Evolutionary conservation across 2,888 invertebrate species (phyloP).

Genomic region (Eustalomyia histrio): DNA sequence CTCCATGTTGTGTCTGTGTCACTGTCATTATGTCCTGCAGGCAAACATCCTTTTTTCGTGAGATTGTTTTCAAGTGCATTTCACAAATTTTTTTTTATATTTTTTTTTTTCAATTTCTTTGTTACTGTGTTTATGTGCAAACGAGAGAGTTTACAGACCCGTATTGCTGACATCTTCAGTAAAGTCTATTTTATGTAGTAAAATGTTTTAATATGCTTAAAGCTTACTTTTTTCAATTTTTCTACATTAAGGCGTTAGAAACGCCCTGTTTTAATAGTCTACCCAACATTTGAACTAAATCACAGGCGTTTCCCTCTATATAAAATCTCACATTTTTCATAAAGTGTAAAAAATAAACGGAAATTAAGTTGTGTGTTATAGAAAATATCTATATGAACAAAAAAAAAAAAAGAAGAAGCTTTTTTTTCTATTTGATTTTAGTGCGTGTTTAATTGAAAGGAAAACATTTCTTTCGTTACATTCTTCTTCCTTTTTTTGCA

Average conservation of each 20-base stretch:
- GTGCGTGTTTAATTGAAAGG: slow-evolving; percentile 71
- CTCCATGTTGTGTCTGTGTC: slow-evolving; percentile 55
- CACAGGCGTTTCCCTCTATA: slow-evolving; percentile 50
- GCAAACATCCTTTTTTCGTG: slow-evolving; percentile 56
- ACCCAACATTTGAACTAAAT: slow-evolving; percentile 26
- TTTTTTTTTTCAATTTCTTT: slow-evolving; percentile 53
- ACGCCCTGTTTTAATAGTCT: slow-evolving; percentile 47
- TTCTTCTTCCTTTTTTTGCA: slow-evolving; percentile 39
- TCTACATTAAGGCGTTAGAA: slow-evolving; percentile 45
- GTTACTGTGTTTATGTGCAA: slow-evolving; percentile 18
- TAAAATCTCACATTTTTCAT: slow-evolving; percentile 4
- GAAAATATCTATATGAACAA: slow-evolving; percentile 5
- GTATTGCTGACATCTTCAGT: slow-evolving; percentile 59
- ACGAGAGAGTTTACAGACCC: slow-evolving; percentile 27
- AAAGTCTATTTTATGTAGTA: slow-evolving; percentile 39
- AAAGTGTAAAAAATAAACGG: slow-evolving; percentile 16
- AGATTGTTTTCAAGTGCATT: slow-evolving; percentile 59
- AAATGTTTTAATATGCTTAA: slow-evolving; percentile 47
- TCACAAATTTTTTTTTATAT: slow-evolving; percentile 6
- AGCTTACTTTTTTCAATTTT: slow-evolving; percentile 23
- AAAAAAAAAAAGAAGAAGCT: slow-evolving; percentile 12
- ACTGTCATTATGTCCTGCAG: slow-evolving; percentile 65
- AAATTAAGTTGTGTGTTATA: slow-evolving; percentile 43
- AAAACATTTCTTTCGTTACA: slow-evolving; percentile 62
- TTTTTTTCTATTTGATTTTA: slow-evolving; percentile 56